Evolutionary conservation across 2,888 invertebrate genomes (phyloP).

Genomic region (Andrena flavipes): DNA sequence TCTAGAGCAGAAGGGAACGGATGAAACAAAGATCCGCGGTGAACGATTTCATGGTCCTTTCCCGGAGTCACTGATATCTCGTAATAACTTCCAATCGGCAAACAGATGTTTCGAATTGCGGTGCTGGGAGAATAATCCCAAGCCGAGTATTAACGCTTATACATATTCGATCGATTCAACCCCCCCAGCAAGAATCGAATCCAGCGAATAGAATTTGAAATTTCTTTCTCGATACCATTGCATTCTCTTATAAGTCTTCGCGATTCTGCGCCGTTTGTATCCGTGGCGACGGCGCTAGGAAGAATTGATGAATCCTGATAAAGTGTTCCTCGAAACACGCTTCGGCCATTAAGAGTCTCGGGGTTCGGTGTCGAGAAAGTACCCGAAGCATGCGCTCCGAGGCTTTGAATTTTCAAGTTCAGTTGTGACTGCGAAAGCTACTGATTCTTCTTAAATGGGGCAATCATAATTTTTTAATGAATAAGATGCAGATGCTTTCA

Average conservation of each 20-base stretch:
- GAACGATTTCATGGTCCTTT: neutral
- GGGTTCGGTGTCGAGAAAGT: neutral
- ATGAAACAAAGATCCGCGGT: neutral
- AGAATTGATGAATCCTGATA: conserved; percentile 7
- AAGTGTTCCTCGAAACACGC: conserved; percentile 10
- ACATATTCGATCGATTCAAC: neutral
- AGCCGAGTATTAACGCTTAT: neutral
- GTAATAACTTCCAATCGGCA: neutral
- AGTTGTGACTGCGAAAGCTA: neutral
- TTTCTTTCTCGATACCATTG: neutral
- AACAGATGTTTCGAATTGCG: conserved; percentile 1
- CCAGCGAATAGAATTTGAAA: conserved; percentile 12
- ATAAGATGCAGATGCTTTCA: neutral
- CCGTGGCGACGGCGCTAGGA: neutral
- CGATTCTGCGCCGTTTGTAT: neutral
- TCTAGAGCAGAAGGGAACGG: neutral
- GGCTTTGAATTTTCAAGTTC: neutral
- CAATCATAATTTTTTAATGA: neutral
- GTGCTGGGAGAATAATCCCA: neutral
- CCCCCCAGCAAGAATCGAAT: conserved; percentile 1
- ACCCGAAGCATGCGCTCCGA: neutral
- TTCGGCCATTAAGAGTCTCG: conserved; percentile 3
- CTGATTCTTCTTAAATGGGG: conserved; percentile 16
- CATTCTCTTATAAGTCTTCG: neutral
- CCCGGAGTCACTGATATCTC: neutral